A percentile compares a stretch with the other conserved stretches of the same genome.
These are phyloP conservation scores for Athalia rosae DNA, from an alignment of 2,888 invertebrate species.

Conservation along the genomic window DNA sequence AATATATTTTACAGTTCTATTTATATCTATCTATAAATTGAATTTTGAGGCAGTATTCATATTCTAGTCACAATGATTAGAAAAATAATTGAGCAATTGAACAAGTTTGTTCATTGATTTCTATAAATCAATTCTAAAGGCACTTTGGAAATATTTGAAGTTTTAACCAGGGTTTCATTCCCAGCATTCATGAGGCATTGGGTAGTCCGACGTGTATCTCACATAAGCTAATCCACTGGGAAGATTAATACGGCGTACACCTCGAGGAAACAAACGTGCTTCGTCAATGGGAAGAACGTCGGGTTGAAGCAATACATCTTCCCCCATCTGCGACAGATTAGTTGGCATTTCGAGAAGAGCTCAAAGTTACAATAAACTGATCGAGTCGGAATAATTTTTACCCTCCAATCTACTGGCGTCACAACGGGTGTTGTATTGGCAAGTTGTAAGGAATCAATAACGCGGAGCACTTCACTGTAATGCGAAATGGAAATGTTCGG, in stretches of 20 bases:
- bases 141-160: too few species aligned
- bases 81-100: too few species aligned
- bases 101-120: too few species aligned
- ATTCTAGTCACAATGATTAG: too few species aligned
- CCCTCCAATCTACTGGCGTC: constrained; percentile 79
- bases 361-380: neutral
- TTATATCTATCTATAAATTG: too few species aligned
- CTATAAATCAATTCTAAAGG: too few species aligned
- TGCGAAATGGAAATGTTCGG: too few species aligned
- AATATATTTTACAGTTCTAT: too few species aligned
- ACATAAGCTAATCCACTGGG: constrained; percentile 41
- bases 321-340: constrained; percentile 27
- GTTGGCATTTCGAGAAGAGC: neutral
- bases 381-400: constrained; percentile 58
- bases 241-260: constrained; percentile 21
- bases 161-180: too few species aligned
- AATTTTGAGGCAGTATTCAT: too few species aligned
- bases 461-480: constrained; percentile 78
- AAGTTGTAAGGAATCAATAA: constrained; percentile 78
- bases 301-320: constrained; percentile 23
- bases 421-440: constrained; percentile 75
- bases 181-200: constrained; percentile 38
- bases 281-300: constrained; percentile 12
- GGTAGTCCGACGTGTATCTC: constrained; percentile 33
- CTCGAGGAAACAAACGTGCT: constrained; percentile 33